Base-by-base conservation (phyloP, 2,888 invertebrate species). In the Saturnia japonica region DNA sequence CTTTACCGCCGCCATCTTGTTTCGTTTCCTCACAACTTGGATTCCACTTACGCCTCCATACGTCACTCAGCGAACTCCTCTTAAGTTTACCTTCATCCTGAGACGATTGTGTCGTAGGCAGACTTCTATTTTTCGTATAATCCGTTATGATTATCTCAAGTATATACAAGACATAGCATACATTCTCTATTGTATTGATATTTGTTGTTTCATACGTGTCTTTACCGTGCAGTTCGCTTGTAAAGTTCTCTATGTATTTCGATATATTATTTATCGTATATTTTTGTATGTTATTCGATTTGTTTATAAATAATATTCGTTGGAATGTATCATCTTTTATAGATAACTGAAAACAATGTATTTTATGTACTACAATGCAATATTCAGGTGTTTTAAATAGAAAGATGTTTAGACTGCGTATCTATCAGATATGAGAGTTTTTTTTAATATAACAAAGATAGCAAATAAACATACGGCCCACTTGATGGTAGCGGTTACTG, bases 21-120 rank as follows among this genome's bases (percentile, higher is more conserved):
- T 47, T 34, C 11, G 19, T 40, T 8, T 60, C 47, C 12, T 80
- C 84, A 8, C 75, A 78, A 42, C 79, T 80, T 0, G 87, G 80
- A 79, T 89, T 86, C 92, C 93, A 93, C 77, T 89, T 92, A 69
- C 78, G 89, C 57, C 87, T 80, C 93, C 93, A 93, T 16, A 93
- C 81, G 42, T 91, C 91, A 0, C 86, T 78, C 22, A 93, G 79
- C 0, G 86, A 82, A 74, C 85, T 90, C 9, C 80, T 88, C 74
- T 84, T 91, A 0, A 88, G 72, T 34, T 71, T 82, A 0, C 81
- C 79, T 0, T 84, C 83, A 0, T 83, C 81, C 69, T 88, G 88
- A 0, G 87, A 86, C 0, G 64, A 70, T 69, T 84, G 84, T 0
- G 74, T 72, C 0, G 72, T 82, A 0, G 25, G 47, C 72, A 85